A percentile compares a stretch with the other conserved stretches of the same genome.
These are phyloP conservation scores for Aythya baeri DNA, from an alignment of 2,113 vertebrate species.

Conservation along the genomic window DNA sequence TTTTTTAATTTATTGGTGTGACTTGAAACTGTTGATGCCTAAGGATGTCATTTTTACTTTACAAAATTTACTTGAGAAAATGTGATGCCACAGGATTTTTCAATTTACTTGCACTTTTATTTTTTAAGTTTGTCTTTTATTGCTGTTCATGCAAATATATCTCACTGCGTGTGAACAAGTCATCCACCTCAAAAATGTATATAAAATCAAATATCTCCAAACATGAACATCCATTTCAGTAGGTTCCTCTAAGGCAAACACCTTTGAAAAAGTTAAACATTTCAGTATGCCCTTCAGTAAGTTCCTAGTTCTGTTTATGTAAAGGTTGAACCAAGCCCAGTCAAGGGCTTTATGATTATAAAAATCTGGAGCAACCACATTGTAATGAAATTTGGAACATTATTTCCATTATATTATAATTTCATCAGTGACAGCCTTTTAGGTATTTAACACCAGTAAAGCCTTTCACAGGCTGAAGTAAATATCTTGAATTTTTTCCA, in stretches of 20 bases:
- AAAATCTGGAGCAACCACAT: constrained; percentile 2
- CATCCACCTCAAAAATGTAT: neutral
- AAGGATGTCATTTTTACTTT: neutral
- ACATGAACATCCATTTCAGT: neutral
- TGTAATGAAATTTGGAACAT: neutral
- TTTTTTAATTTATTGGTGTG: neutral
- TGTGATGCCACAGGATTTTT: neutral
- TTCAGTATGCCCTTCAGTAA: neutral
- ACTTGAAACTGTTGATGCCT: neutral
- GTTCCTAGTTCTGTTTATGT: neutral
- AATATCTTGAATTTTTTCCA: constrained; percentile 17
- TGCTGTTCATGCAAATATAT: neutral
- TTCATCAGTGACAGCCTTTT: neutral
- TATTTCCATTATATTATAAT: constrained; percentile 21
- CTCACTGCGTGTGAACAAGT: neutral
- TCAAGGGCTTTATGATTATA: neutral
- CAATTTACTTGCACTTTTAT: neutral
- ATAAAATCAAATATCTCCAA: neutral
- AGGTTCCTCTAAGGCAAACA: neutral
- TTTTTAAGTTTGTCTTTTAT: neutral
- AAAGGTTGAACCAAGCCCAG: neutral
- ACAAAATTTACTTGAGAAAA: neutral
- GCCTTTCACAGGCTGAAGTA: neutral
- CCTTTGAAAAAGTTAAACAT: neutral
- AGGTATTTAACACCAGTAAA: neutral